Conservation (phyloP, 2,797 vertebrate genomes). For the Danio jaintianensis region DNA sequence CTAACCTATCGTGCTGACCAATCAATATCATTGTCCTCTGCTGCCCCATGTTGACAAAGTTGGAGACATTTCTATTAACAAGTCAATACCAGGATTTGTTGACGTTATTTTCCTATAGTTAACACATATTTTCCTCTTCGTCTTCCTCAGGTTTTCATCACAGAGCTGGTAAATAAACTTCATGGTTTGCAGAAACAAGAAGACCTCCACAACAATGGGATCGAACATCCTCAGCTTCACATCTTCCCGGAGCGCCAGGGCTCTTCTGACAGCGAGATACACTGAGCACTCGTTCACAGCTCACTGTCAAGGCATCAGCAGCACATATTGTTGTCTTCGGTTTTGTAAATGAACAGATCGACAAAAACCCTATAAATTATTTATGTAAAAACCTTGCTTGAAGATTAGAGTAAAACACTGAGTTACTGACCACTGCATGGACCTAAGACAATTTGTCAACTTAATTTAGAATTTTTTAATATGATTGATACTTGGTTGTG, state of each 20-base stretch:
- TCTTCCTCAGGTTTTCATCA: constrained; percentile 68
- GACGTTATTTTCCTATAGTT: background rate
- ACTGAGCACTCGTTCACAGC: constrained; percentile 33
- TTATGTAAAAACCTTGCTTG: constrained; percentile 5
- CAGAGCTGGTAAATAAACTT: constrained; percentile 71
- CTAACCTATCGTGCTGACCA: background rate
- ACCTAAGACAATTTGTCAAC: background rate
- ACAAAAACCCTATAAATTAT: background rate
- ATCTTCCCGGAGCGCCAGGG: constrained; percentile 61
- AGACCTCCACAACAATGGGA: constrained; percentile 74
- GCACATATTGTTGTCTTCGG: background rate
- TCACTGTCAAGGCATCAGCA: background rate
- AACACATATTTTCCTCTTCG: background rate
- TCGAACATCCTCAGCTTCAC: constrained; percentile 72
- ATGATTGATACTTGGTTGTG: background rate
- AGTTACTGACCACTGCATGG: constrained; percentile 4
- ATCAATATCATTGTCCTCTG: background rate
- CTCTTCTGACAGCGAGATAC: constrained; percentile 61
- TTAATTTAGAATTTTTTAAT: background rate
- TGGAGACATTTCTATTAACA: background rate
- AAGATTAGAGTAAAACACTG: background rate
- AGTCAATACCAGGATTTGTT: background rate
- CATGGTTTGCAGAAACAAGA: constrained; percentile 75
- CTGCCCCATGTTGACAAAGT: constrained; percentile 10
- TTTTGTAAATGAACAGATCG: background rate